These are phyloP conservation scores for Meteorus sp. DNA, from an alignment of 1,140 invertebrate species.

Conservation along the genomic window DNA sequence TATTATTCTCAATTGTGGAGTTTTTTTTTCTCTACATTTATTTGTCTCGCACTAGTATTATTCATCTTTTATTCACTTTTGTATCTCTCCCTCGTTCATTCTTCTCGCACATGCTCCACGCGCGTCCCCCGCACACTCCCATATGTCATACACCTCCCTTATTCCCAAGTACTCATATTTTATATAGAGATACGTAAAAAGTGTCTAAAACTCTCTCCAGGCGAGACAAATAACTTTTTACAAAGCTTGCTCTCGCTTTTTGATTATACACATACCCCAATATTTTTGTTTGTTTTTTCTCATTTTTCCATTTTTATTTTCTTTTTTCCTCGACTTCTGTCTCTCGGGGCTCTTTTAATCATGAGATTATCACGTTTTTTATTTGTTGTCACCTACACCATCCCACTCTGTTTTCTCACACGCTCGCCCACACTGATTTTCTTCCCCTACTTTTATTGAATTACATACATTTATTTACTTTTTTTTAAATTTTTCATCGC, in stretches of 20 bases:
- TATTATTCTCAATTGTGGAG: neutral
- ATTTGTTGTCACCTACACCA: neutral
- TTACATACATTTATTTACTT: too few species aligned
- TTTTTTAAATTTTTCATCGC: too few species aligned
- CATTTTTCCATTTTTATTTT: neutral
- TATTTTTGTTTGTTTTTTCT: too few species aligned
- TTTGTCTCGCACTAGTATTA: neutral
- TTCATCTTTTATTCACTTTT: neutral
- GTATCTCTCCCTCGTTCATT: neutral
- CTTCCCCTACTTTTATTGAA: too few species aligned
- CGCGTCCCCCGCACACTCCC: neutral
- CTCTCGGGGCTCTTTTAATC: conserved; percentile 6
- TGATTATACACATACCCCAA: conserved; percentile 14
- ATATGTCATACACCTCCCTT: neutral
- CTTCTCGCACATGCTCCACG: too few species aligned
- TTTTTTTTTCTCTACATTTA: neutral
- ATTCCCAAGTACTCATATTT: neutral
- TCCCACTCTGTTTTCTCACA: neutral
- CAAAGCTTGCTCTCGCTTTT: conserved; percentile 11
- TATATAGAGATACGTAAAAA: conserved; percentile 13
- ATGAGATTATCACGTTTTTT: conserved; percentile 8
- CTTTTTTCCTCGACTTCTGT: neutral
- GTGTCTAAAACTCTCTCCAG: conserved; percentile 8
- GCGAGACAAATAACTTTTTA: conserved; percentile 26
- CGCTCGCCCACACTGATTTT: too few species aligned